Base-by-base conservation (phyloP, 1,140 invertebrate species). In the Pachyrhynchus sulphureomaculatus region DNA sequence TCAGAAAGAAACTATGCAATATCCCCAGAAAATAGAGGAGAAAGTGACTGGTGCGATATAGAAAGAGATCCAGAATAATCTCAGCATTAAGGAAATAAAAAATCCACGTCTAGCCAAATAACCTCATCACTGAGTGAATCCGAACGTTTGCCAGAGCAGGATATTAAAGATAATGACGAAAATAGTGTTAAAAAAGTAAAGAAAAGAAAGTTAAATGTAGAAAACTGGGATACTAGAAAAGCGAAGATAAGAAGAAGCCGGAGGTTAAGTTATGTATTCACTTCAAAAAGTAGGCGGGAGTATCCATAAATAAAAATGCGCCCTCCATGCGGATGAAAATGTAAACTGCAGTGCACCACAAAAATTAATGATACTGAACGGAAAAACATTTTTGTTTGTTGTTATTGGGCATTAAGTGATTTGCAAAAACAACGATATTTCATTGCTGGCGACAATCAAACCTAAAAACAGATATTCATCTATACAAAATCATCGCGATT, bases 361-460 rank as follows among this genome's bases (percentile, higher is more conserved):
- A 26, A 47, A 20, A 29, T 9, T 17, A 47, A 12, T 26, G 44
- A n/a, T n/a, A n/a, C n/a, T n/a, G n/a, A n/a, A n/a, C n/a, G n/a
- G 26, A 2, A 47, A 26, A 20, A 47, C 5, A 47, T 26, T 47
- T 47, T 47, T 20, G 12, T n/a, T n/a, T n/a, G 17, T 20, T 26
- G 44, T 13, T 47, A 32, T 47, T 47, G 44, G 44, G 44, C 44
- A 6, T 24, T 26, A 47, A 21, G 44, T 26, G 44, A 37, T 37
- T 37, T 12, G 4, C 34, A 37, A 3, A 37, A 37, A 37, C 34
- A 37, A 12, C 3, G 12, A 47, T 47, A 21, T 47, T 47, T 47
- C 26, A 47, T 32, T 47, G 44, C 21, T 47, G 44, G 44, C 26
- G 23, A 21, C 44, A 47, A 47, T 47, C 2, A 47, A 47, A 47